phyloP scores from a whole-genome alignment of 2,797 vertebrate genomes.

The Melanogrammus aeglefinus region DNA sequence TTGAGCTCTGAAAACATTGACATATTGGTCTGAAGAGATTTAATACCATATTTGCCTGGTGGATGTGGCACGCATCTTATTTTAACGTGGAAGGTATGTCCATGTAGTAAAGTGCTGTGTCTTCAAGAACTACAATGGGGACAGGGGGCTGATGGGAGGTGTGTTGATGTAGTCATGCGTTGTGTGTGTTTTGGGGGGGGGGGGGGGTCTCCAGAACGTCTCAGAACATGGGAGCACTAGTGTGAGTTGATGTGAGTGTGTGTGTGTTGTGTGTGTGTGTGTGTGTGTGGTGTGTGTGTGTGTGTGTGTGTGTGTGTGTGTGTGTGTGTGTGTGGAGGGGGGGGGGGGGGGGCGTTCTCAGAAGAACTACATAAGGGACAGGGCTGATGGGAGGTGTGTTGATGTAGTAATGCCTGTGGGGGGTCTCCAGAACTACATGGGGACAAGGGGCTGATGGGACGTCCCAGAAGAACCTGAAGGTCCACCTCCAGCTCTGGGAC shows the following conservation, averaged over 20 bases:
- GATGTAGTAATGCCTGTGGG: not conserved
- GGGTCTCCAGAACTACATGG: slow-evolving; percentile 76
- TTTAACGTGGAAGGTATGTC: not conserved
- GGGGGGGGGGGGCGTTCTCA: slow-evolving; percentile 11
- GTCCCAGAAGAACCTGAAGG: slow-evolving; percentile 81
- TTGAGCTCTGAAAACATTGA: not conserved
- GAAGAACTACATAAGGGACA: slow-evolving; percentile 83
- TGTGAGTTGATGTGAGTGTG: too few relatives aligned
- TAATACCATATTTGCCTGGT: not conserved
- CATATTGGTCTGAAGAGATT: not conserved
- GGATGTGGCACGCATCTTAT: not conserved
- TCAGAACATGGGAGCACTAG: too few relatives aligned
- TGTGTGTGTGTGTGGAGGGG: not conserved
- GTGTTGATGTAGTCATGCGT: too few relatives aligned
- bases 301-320: too few relatives aligned
- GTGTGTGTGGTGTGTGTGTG: not conserved
- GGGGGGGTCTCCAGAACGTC: too few relatives aligned
- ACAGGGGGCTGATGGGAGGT: too few relatives aligned
- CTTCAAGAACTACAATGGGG: too few relatives aligned
- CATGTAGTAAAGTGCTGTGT: not conserved
- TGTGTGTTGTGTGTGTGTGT: not conserved
- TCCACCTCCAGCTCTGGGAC: slow-evolving; percentile 96
- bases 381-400: slow-evolving; percentile 70
- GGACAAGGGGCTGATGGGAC: slow-evolving; percentile 78
- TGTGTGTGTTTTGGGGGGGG: too few relatives aligned